Percentiles rank a stretch among this genome's conserved stretches.
Evolutionary conservation across 2,113 vertebrate species (phyloP).

Genomic region (Istiophorus platypterus): DNA sequence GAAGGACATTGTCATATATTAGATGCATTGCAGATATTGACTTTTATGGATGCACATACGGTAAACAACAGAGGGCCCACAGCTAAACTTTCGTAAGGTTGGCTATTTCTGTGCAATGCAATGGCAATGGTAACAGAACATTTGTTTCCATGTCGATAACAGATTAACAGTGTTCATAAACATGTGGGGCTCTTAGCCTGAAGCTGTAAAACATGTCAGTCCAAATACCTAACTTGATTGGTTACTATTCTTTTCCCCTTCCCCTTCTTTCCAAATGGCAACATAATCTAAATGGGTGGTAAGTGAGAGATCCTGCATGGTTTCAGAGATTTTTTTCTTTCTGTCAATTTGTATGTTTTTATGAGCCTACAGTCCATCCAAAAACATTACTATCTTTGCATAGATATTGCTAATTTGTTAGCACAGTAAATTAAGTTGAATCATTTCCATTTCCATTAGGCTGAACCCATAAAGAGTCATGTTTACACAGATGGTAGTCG

Average conservation of each 20-base stretch:
- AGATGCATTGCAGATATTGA: conserved; percentile 70
- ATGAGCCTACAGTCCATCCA: conserved; percentile 84
- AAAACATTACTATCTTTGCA: conserved; percentile 82
- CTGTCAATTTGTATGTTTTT: conserved; percentile 84
- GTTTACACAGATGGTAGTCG: background rate
- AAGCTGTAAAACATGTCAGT: conserved; percentile 29
- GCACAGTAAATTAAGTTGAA: conserved; percentile 14
- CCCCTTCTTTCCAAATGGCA: conserved; percentile 90
- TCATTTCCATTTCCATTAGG: conserved; percentile 29
- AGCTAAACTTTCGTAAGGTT: conserved; percentile 60
- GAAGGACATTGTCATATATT: conserved; percentile 28
- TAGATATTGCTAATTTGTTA: conserved; percentile 51
- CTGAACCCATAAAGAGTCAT: background rate
- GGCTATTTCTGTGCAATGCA: conserved; percentile 36
- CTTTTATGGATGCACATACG: conserved; percentile 62
- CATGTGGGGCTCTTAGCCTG: conserved; percentile 16
- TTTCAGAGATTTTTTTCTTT: conserved; percentile 88
- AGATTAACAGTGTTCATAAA: conserved; percentile 19
- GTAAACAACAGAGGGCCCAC: conserved; percentile 39
- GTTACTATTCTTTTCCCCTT: conserved; percentile 91
- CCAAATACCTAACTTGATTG: conserved; percentile 82
- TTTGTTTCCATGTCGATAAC: conserved; percentile 47
- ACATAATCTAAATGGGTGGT: conserved; percentile 96
- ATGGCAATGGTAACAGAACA: conserved; percentile 20
- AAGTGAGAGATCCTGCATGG: conserved; percentile 97